Evolutionary conservation across 2,797 vertebrate genomes (phyloP).

Genomic region (Gymnocypris eckloni): DNA sequence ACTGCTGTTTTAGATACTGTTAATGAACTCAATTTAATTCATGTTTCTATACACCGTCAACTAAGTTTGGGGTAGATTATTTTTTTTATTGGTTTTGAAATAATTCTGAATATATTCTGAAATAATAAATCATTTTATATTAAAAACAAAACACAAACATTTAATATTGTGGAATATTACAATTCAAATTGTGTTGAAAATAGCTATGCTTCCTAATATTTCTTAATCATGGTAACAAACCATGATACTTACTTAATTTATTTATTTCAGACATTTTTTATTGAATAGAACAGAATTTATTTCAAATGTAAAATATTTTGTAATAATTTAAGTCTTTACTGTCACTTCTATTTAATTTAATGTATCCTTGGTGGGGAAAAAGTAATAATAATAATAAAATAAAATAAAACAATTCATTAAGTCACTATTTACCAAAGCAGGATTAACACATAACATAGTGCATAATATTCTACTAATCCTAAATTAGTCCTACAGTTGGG

Average conservation of each 20-base stretch:
- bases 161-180: too few relatives aligned
- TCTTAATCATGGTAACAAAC: too few relatives aligned
- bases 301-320: neutral
- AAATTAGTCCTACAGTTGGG: neutral
- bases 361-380: neutral
- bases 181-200: neutral
- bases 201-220: too few relatives aligned
- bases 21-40: neutral
- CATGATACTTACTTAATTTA: neutral
- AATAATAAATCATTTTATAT: too few relatives aligned
- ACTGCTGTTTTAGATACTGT: neutral
- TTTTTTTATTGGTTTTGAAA: neutral
- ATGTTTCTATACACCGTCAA: neutral
- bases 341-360: neutral
- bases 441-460: neutral
- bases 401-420: too few relatives aligned
- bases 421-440: neutral
- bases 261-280: neutral
- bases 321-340: neutral
- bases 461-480: neutral
- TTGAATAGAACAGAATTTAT: neutral
- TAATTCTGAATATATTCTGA: too few relatives aligned
- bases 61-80: neutral
- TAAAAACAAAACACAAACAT: too few relatives aligned
- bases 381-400: neutral